A percentile compares a stretch with the other conserved stretches of the same genome.
phyloP scores from a whole-genome alignment of 2,797 vertebrate species.

The Chromis chromis region DNA sequence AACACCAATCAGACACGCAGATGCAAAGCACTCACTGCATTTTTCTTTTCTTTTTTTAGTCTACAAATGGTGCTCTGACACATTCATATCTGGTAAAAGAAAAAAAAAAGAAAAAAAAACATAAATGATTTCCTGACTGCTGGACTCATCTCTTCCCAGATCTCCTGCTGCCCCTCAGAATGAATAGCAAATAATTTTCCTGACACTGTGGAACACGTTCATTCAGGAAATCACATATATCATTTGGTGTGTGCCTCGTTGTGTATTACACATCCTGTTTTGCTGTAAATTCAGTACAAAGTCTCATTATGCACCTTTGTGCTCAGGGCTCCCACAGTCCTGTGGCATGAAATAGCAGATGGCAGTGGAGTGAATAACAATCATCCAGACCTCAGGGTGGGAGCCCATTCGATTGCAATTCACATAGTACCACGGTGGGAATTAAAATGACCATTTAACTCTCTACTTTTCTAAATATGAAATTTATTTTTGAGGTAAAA shows the following conservation, averaged over 20 bases:
- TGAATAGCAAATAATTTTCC: conserved; percentile 6
- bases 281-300: conserved; percentile 32
- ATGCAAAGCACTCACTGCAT: not conserved
- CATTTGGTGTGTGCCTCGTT: conserved; percentile 11
- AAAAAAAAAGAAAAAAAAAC: not conserved
- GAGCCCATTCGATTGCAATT: conserved; percentile 56
- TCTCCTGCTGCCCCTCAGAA: conserved; percentile 6
- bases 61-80: not conserved
- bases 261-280: conserved; percentile 2
- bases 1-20: not conserved
- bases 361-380: conserved; percentile 59
- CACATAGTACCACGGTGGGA: conserved; percentile 49
- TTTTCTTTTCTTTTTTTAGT: not conserved
- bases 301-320: conserved; percentile 43
- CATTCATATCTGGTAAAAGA: not conserved
- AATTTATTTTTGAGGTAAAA: conserved; percentile 18
- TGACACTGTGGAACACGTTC: conserved; percentile 10
- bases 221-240: conserved; percentile 14
- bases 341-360: conserved; percentile 47
- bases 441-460: conserved; percentile 64
- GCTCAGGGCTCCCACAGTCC: conserved; percentile 45
- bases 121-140: not conserved
- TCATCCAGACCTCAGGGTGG: conserved; percentile 45
- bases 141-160: not conserved
- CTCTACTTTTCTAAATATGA: conserved; percentile 33